Conservation (phyloP, 2,888 invertebrate genomes). For the Tyria jacobaeae region DNA sequence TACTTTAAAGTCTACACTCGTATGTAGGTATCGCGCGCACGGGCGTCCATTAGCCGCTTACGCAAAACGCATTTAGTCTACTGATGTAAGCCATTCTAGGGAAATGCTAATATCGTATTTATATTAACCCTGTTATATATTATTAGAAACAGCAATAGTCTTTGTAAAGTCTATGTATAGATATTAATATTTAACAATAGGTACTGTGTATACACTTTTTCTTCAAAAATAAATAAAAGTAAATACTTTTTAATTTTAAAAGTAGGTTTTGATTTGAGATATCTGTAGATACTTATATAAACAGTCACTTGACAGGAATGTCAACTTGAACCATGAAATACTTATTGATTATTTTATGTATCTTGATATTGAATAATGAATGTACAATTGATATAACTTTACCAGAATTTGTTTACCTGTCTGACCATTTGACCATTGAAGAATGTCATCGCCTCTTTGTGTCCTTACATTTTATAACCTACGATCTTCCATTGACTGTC, state of each 20-base stretch:
- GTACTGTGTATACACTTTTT: too few relatives aligned
- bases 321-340: conserved; percentile 27
- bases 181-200: neutral
- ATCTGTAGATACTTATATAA: conserved; percentile 13
- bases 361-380: conserved; percentile 39
- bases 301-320: conserved; percentile 11
- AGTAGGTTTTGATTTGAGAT: neutral
- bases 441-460: conserved; percentile 87
- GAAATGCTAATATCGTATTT: conserved; percentile 43
- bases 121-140: neutral
- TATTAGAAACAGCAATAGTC: neutral
- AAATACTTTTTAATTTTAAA: neutral
- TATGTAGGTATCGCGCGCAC: conserved; percentile 63
- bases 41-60: conserved; percentile 60
- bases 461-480: conserved; percentile 81
- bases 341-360: conserved; percentile 57
- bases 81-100: conserved; percentile 56
- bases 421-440: conserved; percentile 83
- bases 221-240: too few relatives aligned
- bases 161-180: neutral
- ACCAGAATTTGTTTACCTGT: conserved; percentile 76
- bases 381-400: conserved; percentile 68
- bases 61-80: conserved; percentile 61
- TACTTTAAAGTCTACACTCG: conserved; percentile 50
- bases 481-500: conserved; percentile 57